Evolutionary conservation across 1,140 invertebrate genomes (phyloP).

Genomic region (Anoplophora glabripennis): DNA sequence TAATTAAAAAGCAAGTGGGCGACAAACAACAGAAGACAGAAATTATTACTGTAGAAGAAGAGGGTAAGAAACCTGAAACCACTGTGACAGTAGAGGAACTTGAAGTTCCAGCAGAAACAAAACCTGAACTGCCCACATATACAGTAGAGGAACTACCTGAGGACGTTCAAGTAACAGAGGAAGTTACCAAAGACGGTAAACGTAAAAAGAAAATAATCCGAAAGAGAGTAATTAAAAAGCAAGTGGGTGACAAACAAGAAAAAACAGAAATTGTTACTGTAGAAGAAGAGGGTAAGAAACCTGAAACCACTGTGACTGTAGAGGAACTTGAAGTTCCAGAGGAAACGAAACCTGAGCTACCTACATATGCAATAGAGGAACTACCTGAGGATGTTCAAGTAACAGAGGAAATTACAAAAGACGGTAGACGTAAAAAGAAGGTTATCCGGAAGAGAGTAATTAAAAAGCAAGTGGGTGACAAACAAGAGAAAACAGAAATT

Average conservation of each 20-base stretch:
- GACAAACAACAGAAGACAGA: slow-evolving; percentile 44
- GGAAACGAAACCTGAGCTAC: slow-evolving; percentile 6
- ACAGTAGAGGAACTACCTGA: slow-evolving; percentile 37
- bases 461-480: slow-evolving; percentile 32
- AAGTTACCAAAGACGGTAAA: slow-evolving; percentile 36
- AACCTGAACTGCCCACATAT: slow-evolving; percentile 7
- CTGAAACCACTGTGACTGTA: slow-evolving; percentile 42
- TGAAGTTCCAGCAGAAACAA: slow-evolving; percentile 8
- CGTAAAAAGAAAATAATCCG: slow-evolving; percentile 37
- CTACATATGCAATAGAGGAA: slow-evolving; percentile 29
- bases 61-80: slow-evolving; percentile 40
- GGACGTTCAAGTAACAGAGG: slow-evolving; percentile 35
- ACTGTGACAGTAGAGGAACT: slow-evolving; percentile 42
- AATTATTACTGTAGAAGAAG: slow-evolving; percentile 44
- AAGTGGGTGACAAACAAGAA: slow-evolving; percentile 37
- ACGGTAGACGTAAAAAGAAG: slow-evolving; percentile 27
- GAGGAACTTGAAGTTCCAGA: slow-evolving; percentile 49
- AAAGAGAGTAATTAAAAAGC: slow-evolving; percentile 38
- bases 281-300: slow-evolving; percentile 43
- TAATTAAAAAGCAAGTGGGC: slow-evolving; percentile 40
- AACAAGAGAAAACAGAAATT: slow-evolving; percentile 41
- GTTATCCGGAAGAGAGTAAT: slow-evolving; percentile 44
- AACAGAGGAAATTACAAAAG: slow-evolving; percentile 17
- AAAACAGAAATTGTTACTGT: slow-evolving; percentile 42
- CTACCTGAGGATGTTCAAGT: slow-evolving; percentile 47